Percentiles rank a stretch among this genome's conserved stretches.
phyloP scores from a whole-genome alignment of 2,113 vertebrate genomes.

The Chiloscyllium plagiosum region DNA sequence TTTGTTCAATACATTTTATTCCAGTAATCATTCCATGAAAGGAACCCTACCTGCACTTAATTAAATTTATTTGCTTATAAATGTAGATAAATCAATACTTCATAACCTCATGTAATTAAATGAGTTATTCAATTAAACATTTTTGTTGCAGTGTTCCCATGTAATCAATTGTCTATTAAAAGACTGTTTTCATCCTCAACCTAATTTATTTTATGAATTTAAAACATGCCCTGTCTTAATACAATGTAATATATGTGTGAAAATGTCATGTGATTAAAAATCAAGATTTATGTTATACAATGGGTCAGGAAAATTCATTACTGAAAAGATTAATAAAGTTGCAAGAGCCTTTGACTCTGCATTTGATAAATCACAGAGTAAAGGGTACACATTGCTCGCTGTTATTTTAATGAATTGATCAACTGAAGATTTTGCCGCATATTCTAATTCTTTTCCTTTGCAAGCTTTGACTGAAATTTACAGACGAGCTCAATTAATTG shows the following conservation, averaged over 20 bases:
- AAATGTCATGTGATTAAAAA: background rate
- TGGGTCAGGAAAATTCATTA: slow-evolving; percentile 11
- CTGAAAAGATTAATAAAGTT: background rate
- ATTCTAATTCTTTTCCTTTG: background rate
- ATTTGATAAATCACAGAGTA: background rate
- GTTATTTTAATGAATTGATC: background rate
- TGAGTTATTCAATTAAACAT: background rate
- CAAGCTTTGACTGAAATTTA: background rate
- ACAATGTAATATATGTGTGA: background rate
- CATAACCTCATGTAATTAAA: slow-evolving; percentile 20
- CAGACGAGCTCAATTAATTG: background rate
- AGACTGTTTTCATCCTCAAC: background rate
- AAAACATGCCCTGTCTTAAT: background rate
- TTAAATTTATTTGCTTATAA: background rate
- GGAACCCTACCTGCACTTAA: background rate
- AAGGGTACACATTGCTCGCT: background rate
- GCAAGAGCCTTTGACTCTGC: background rate
- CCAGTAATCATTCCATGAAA: background rate
- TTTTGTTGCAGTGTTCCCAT: background rate
- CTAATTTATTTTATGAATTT: background rate
- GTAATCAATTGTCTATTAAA: background rate
- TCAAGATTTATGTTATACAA: background rate
- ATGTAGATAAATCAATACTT: background rate
- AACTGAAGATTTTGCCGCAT: background rate
- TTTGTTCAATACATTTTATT: background rate